phyloP scores from a whole-genome alignment of 2,888 invertebrate genomes.

The Phyllotreta cruciferae region DNA sequence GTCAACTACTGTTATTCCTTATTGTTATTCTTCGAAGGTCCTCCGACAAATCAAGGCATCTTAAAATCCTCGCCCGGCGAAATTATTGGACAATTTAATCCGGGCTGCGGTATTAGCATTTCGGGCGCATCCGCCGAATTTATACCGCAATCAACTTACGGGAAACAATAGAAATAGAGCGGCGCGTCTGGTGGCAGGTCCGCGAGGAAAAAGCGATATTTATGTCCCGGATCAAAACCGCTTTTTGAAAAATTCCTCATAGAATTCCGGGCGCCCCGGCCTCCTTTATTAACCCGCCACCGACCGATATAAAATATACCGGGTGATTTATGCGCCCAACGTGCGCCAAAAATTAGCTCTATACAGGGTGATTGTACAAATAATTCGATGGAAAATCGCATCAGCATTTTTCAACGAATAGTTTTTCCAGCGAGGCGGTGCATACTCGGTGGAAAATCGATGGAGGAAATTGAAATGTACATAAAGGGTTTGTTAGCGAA shows the following conservation, averaged over 20 bases:
- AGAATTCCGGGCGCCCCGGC: slow-evolving; percentile 13
- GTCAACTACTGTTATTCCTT: too few relatives aligned
- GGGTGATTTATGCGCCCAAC: slow-evolving; percentile 15
- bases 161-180: slow-evolving; percentile 27
- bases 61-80: slow-evolving; percentile 15
- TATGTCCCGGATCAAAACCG: slow-evolving; percentile 23
- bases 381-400: too few relatives aligned
- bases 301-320: too few relatives aligned
- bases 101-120: slow-evolving; percentile 21
- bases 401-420: too few relatives aligned
- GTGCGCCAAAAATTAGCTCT: not conserved
- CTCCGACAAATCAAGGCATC: slow-evolving; percentile 9
- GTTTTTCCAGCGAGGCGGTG: too few relatives aligned
- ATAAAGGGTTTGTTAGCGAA: too few relatives aligned
- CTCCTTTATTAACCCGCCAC: slow-evolving; percentile 23
- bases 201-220: slow-evolving; percentile 20
- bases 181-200: slow-evolving; percentile 19
- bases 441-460: too few relatives aligned
- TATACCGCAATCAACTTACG: slow-evolving; percentile 25
- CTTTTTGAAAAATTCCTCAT: slow-evolving; percentile 20
- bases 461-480: too few relatives aligned
- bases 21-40: slow-evolving; percentile 16
- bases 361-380: too few relatives aligned
- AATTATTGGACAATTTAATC: slow-evolving; percentile 27
- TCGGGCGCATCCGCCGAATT: slow-evolving; percentile 20